Percentiles rank a stretch among this genome's conserved stretches.
phyloP scores from a whole-genome alignment of 2,888 invertebrate species.

The Pharmacophagus antenor region DNA sequence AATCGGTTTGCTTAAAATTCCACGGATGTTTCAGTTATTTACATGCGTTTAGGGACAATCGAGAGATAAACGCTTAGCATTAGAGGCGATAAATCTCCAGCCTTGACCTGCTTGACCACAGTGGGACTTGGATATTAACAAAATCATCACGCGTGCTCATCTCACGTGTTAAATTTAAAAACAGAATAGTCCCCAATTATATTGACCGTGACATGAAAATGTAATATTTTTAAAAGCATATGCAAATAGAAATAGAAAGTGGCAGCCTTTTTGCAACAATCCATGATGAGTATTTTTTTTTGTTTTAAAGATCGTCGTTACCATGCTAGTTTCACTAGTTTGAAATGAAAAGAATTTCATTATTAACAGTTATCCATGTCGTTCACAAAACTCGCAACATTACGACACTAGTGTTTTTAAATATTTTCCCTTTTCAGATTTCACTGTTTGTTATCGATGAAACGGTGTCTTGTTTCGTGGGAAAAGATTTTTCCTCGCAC shows the following conservation, averaged over 20 bases:
- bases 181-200: slow-evolving; percentile 40
- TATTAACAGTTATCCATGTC: slow-evolving; percentile 17
- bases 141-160: slow-evolving; percentile 42
- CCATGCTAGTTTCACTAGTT: slow-evolving; percentile 6
- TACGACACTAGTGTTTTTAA: slow-evolving; percentile 21
- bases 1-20: slow-evolving; percentile 18
- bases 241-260: slow-evolving; percentile 40
- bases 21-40: slow-evolving; percentile 14
- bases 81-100: slow-evolving; percentile 33
- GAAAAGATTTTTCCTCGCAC: slow-evolving; percentile 27
- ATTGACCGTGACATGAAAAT: slow-evolving; percentile 48
- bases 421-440: slow-evolving; percentile 36
- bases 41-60: slow-evolving; percentile 29
- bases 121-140: slow-evolving; percentile 41
- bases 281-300: slow-evolving; percentile 31
- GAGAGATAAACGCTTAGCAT: slow-evolving; percentile 24
- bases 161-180: slow-evolving; percentile 38
- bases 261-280: slow-evolving; percentile 33
- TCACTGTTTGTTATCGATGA: slow-evolving; percentile 34
- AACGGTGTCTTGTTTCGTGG: slow-evolving; percentile 33
- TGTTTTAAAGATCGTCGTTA: slow-evolving; percentile 20
- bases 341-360: slow-evolving; percentile 16
- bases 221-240: slow-evolving; percentile 37
- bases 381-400: slow-evolving; percentile 10
- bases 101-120: slow-evolving; percentile 46